Conservation (phyloP, 2,888 invertebrate genomes). For the Rhorus exstirpatorius region DNA sequence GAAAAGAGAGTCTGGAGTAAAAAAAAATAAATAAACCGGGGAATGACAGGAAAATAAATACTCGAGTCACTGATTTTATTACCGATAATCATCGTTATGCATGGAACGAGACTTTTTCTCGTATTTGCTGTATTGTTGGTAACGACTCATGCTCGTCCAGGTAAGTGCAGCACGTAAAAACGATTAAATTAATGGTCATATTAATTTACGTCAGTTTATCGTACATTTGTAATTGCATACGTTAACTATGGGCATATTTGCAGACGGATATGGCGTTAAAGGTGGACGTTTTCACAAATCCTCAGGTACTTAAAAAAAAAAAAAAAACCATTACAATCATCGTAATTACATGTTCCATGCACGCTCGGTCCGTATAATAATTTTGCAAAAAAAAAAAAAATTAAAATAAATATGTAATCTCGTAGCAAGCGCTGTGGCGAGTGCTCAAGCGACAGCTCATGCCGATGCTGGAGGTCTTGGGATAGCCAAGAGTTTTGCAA, state of each 20-base stretch:
- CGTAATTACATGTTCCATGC: not conserved
- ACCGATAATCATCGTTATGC: constrained; percentile 42
- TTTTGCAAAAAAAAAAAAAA: not conserved
- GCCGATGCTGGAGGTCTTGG: constrained; percentile 29
- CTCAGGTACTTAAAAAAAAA: constrained; percentile 33
- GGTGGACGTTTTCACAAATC: constrained; percentile 42
- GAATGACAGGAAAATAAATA: constrained; percentile 39
- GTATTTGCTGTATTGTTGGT: constrained; percentile 34
- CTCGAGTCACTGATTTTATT: constrained; percentile 7
- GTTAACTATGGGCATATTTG: not conserved
- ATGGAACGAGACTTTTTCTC: constrained; percentile 43
- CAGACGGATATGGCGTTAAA: constrained; percentile 63
- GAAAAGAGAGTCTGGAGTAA: not conserved
- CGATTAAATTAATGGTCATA: not conserved
- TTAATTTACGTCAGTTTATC: not conserved
- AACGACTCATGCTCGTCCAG: constrained; percentile 44
- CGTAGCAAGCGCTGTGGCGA: constrained; percentile 52
- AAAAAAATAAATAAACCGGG: not conserved
- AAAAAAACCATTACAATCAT: not conserved
- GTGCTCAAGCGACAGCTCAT: constrained; percentile 40
- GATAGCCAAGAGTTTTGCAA: constrained; percentile 53
- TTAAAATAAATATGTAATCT: constrained; percentile 11
- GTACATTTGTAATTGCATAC: not conserved
- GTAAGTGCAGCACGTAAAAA: constrained; percentile 20
- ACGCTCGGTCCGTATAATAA: not conserved